These are phyloP conservation scores for Chrysotoxum bicinctum DNA, from an alignment of 2,888 invertebrate genomes.

Conservation along the genomic window DNA sequence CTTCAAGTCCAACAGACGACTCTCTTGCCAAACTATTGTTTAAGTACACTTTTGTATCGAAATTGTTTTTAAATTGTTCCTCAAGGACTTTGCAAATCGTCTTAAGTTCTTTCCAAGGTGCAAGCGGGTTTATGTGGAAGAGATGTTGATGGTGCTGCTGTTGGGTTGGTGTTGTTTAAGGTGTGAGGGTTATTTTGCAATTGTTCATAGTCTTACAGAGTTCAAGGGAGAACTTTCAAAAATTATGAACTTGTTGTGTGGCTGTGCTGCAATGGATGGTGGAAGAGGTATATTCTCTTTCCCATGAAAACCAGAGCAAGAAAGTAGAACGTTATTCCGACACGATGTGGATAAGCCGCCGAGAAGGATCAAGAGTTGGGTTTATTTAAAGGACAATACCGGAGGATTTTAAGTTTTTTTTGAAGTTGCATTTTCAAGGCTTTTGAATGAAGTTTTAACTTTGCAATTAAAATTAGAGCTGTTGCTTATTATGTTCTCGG, in stretches of 20 bases:
- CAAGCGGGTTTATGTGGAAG: neutral
- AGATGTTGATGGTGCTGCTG: neutral
- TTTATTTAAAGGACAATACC: neutral
- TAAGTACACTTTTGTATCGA: constrained; percentile 59
- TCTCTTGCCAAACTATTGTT: constrained; percentile 16
- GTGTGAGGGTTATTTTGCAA: constrained; percentile 17
- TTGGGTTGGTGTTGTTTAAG: neutral
- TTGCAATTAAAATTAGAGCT: neutral
- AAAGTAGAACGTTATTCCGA: constrained; percentile 6
- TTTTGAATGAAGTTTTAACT: neutral
- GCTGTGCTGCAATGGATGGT: neutral
- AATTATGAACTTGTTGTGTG: constrained; percentile 24
- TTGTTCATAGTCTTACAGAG: constrained; percentile 27
- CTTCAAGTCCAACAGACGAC: constrained; percentile 26
- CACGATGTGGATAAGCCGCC: neutral
- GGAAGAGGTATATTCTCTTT: neutral
- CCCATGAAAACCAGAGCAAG: neutral
- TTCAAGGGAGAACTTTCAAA: constrained; percentile 22
- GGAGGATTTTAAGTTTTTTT: neutral
- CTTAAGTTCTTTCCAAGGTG: constrained; percentile 40
- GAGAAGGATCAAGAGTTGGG: neutral
- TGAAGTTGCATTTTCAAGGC: neutral
- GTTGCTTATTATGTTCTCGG: neutral
- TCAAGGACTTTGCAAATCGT: constrained; percentile 55
- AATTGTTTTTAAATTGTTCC: constrained; percentile 61